These are phyloP conservation scores for Melipona quadrifasciata DNA, from an alignment of 1,140 invertebrate genomes.

Conservation along the genomic window DNA sequence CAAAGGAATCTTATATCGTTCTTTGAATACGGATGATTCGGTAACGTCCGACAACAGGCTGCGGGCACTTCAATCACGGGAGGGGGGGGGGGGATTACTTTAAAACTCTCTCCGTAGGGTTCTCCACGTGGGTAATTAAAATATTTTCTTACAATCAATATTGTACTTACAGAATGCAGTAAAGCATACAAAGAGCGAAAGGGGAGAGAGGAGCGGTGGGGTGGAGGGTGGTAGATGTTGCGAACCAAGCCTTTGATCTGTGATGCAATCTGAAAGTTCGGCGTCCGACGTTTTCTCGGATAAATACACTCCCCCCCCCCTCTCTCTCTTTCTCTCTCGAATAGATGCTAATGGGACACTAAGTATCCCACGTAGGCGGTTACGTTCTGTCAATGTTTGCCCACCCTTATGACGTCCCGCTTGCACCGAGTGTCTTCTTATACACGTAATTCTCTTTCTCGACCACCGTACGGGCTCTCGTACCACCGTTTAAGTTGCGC, in stretches of 20 bases:
- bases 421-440: slow-evolving; percentile 47
- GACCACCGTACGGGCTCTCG: not conserved
- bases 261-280: slow-evolving; percentile 38
- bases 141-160: slow-evolving; percentile 48
- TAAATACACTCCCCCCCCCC: slow-evolving; percentile 44
- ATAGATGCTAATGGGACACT: slow-evolving; percentile 61
- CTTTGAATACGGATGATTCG: slow-evolving; percentile 2
- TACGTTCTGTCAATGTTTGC: slow-evolving; percentile 67
- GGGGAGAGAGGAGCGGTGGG: not conserved
- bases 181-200: not conserved
- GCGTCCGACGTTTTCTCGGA: slow-evolving; percentile 36
- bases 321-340: slow-evolving; percentile 43
- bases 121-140: slow-evolving; percentile 17
- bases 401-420: slow-evolving; percentile 56
- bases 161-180: slow-evolving; percentile 21
- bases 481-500: slow-evolving; percentile 1
- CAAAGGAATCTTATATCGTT: slow-evolving; percentile 42
- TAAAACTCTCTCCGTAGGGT: not conserved
- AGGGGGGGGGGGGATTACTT: not conserved
- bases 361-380: slow-evolving; percentile 61
- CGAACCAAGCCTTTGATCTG: slow-evolving; percentile 26
- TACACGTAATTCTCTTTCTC: slow-evolving; percentile 40
- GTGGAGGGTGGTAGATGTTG: not conserved
- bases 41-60: not conserved
- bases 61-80: not conserved